Base-by-base conservation (phyloP, 2,888 invertebrate genomes). In the Drosophila rubida region DNA sequence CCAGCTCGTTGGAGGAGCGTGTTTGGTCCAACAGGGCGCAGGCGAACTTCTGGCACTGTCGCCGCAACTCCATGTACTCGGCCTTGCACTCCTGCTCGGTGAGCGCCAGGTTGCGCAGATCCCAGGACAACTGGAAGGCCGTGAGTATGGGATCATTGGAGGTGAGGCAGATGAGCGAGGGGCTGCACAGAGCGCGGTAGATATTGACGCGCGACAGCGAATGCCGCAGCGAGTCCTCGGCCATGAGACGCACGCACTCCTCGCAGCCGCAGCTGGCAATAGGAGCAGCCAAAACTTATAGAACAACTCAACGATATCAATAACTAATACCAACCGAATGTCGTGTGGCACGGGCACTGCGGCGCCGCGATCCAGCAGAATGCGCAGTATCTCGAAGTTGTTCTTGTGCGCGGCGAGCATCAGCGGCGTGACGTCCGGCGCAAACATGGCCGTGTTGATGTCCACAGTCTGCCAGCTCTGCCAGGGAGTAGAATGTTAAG, bases 111-210 rank as follows among this genome's bases (percentile, higher is more conserved):
- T 96, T 95, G 73, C 97, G 93, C 23, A 99, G 93, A 88, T 99
- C 99, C 97, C 98, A 98, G 59, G 98, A 97, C 46, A 99, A 93
- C 91, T 98, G 96, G 90, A 99, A 99, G 13, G 99, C 97, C 0
- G 98, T 98, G 75, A 98, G 93, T 57, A 99, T 94, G 0, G 98
- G 99, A 92, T 99, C 99, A 62, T 95, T 95, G 7, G 97, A 97
- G 30, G 97, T 98, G 32, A 98, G 93, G 0, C 98, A 97, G 75
- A 99, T 98, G 50, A 99, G 94, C 0, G 98, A 98, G 0, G 99
- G 98, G 88, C 97, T 97, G 0, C 98, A 96, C 55, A 99, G 92
- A 0, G 98, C 98, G 70, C 95, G 94, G 93, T 98, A 99, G 83
- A 97, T 96, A 90, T 98, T 98, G 50, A 99, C 95, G 22, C 98